Conservation (phyloP, 2,888 invertebrate species). For the Torymus texanus region DNA sequence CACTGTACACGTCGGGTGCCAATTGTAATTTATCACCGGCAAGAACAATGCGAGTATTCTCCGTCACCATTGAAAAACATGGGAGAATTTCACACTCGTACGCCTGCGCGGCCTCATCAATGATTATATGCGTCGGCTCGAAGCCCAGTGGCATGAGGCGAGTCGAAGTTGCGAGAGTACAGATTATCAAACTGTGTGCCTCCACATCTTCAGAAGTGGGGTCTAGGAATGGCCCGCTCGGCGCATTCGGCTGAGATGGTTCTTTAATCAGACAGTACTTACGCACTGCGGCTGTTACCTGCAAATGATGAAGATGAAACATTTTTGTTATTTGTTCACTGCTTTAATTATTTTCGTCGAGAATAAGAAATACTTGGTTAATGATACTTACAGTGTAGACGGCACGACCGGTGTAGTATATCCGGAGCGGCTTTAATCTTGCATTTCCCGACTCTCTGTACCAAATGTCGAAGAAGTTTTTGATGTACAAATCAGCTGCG, state of each 20-base stretch:
- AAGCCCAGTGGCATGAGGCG: constrained; percentile 82
- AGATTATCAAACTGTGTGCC: constrained; percentile 81
- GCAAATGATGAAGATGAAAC: constrained; percentile 35
- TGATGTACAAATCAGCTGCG: constrained; percentile 89
- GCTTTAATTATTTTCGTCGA: constrained; percentile 59
- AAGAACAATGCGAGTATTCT: constrained; percentile 84
- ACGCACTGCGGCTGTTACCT: constrained; percentile 69
- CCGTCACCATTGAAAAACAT: constrained; percentile 84
- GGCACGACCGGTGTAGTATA: constrained; percentile 88
- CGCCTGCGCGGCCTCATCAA: constrained; percentile 92
- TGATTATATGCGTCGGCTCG: constrained; percentile 86
- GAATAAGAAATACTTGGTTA: constrained; percentile 74
- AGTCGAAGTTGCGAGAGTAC: constrained; percentile 87
- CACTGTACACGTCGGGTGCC: constrained; percentile 87
- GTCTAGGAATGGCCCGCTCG: constrained; percentile 79
- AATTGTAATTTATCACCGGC: constrained; percentile 93
- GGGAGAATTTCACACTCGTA: constrained; percentile 91
- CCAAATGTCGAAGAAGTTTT: constrained; percentile 88
- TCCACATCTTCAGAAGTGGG: constrained; percentile 84
- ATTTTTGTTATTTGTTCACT: constrained; percentile 43
- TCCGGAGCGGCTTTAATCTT: constrained; percentile 80
- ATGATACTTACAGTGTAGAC: constrained; percentile 82
- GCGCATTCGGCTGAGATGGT: too few species aligned
- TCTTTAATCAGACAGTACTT: constrained; percentile 79
- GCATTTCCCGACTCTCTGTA: constrained; percentile 82